Evolutionary conservation across 2,797 vertebrate genomes (phyloP), one percentile per base, ranked within the genome.

Genomic region (Hybognathus amarus): DNA sequence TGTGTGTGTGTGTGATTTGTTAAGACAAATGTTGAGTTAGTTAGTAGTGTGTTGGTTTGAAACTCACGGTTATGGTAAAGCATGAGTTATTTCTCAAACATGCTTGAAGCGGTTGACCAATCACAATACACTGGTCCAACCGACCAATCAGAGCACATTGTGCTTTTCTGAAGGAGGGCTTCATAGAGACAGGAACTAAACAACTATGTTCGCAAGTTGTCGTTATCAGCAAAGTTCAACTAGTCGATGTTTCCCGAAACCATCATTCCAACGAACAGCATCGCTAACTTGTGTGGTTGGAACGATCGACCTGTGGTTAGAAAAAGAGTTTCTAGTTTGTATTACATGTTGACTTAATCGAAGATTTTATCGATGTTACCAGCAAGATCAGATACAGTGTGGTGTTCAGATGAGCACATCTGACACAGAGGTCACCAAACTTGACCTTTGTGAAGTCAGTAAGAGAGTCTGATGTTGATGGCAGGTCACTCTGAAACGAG

Each of bases 361-460:
- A 50, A 50, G 5, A 18, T 50, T 18, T 61, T 0, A 64, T 66
- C 30, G 20, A 9, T 11, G 17, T 8, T 20, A 20, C 3, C 18
- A 22, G 33, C 9, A 22, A 24, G 67, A 4, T 24, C 22, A 7
- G 59, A 63, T 61, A 27, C 24, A 27, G 59, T 15, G 27, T 6
- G 24, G 5, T 1, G 59, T 63, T 63, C 59, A 63, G 67, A 13
- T n/a, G 38, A 67, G 18, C 30, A 5, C 18, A 38, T 38, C 64
- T 67, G 18, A 36, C 33, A 38, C 5, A 38, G 64, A 69, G 47
- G 47, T 54, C 47, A 17, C 17, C 5, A 36, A 12, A 52, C 10
- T 50, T 54, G 70, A 54, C 70, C 70, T 74, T 54, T 54, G 69
- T 27, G 24, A 22, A 42, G 42, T 71, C 42, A 27, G 30, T 47